Evolutionary conservation across 2,888 invertebrate species (phyloP), one percentile per base, ranked within the genome.

Genomic region (Callyntrura sp.): DNA sequence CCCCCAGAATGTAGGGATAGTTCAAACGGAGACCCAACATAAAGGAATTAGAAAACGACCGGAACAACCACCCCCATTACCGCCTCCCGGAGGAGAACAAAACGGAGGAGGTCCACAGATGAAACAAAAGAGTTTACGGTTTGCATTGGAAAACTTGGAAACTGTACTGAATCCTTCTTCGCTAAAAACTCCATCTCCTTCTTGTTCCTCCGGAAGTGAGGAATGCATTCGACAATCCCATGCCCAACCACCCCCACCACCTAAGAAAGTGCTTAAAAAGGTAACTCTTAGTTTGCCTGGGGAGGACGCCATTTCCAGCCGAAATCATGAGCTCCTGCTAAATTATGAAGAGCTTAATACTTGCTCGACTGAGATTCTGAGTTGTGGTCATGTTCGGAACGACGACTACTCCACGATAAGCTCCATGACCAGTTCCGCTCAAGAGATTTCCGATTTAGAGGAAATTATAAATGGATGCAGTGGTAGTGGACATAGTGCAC

Each of bases 351-450:
- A 91, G 62, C 25, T 89, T 20, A 85, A 91, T 55, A 88, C 87
- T 70, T 85, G 88, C 57, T 88, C 90, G 11, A 85, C 91, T 0
- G 89, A 90, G 28, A 85, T 92, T 73, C 73, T 92, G 11, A 92
- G 91, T 60, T 93, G 93, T 91, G 93, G 93, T 48, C 93, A 93
- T 43, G 85, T 91, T 25, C 55, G 83, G 35, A 90, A 88, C 51
- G 92, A 92, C 78, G 91, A 91, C 70, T 93, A 93, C 81, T 93
- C 93, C 2, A 93, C 93, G 9, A 20, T 93, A 5, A 92, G 92
- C 55, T 93, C 93, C 4, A 85, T 92, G 12, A 86, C 91, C n/a
- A 87, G 87, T 68, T 88, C 90, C 57, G 86, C 85, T 11, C 91
- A 83, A 87, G 83, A 88, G 51, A 88, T 91, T 57, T 90, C 90